These are phyloP conservation scores for Rhagophthalmus giganteus DNA, from an alignment of 2,888 invertebrate genomes.

Conservation along the genomic window DNA sequence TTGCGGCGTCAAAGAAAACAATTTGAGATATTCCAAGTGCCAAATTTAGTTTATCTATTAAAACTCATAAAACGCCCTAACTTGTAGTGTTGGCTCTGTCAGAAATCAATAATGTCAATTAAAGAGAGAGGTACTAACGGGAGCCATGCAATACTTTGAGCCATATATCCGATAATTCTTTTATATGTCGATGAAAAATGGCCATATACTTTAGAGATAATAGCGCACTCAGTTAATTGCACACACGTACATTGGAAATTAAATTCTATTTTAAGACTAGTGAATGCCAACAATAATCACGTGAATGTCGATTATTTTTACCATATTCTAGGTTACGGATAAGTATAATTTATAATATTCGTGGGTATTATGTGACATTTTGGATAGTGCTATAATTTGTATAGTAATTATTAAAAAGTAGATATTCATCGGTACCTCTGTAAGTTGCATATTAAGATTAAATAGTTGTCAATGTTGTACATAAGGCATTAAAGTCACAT, in stretches of 20 bases:
- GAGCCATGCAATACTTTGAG: too few species aligned
- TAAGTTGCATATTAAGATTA: constrained; percentile 40
- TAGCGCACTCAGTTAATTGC: background rate
- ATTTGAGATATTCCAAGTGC: too few species aligned
- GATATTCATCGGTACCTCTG: constrained; percentile 34
- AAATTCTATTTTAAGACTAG: constrained; percentile 4
- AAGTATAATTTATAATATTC: background rate
- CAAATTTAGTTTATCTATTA: too few species aligned
- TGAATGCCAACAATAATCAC: constrained; percentile 1
- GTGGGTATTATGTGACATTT: constrained; percentile 23
- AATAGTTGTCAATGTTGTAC: constrained; percentile 52
- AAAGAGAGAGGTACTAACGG: too few species aligned
- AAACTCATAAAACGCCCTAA: too few species aligned
- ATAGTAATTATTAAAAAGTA: constrained; percentile 36
- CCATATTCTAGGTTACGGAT: background rate
- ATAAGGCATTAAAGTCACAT: constrained; percentile 52
- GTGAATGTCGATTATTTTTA: constrained; percentile 8
- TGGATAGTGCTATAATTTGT: constrained; percentile 31
- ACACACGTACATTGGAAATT: background rate
- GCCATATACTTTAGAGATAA: constrained; percentile 8
- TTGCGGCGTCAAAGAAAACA: background rate
- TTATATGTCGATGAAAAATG: too few species aligned
- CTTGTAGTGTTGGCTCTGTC: too few species aligned
- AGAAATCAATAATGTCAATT: too few species aligned
- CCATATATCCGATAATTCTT: too few species aligned